Conservation (phyloP, 2,797 vertebrate genomes). For the Halcyon leucocephala region DNA sequence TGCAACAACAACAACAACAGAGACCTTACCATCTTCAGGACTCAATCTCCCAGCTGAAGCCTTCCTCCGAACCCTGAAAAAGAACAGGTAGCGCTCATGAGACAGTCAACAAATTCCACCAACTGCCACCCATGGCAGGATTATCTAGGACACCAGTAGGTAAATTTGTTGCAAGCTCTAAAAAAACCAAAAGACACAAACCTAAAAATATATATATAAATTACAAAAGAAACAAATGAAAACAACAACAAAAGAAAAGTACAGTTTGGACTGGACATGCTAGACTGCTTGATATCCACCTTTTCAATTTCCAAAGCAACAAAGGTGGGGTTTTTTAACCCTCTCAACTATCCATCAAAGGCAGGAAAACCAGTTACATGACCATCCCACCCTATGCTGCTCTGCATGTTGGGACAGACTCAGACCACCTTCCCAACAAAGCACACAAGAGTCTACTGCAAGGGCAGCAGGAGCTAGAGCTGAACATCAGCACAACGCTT, state of each 20-base stretch:
- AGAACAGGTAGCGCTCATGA: slow-evolving; percentile 3
- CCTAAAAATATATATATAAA: background rate
- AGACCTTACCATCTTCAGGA: slow-evolving; percentile 76
- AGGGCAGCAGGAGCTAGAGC: background rate
- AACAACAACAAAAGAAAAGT: background rate
- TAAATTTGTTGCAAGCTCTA: background rate
- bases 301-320: background rate
- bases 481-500: accelerated
- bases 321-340: background rate
- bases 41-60: slow-evolving; percentile 51
- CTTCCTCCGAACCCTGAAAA: slow-evolving; percentile 78
- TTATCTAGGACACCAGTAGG: background rate
- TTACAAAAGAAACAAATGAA: background rate
- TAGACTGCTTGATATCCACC: background rate
- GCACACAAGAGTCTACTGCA: background rate
- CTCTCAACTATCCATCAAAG: background rate
- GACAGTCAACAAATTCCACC: background rate
- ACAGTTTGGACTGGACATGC: background rate
- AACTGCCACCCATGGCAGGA: background rate
- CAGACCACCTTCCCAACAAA: background rate
- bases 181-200: background rate
- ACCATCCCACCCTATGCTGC: background rate
- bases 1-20: background rate
- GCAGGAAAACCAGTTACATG: background rate
- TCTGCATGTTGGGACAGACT: background rate